phyloP scores from a whole-genome alignment of 1,140 invertebrate genomes.

The Nephotettix cincticeps region DNA sequence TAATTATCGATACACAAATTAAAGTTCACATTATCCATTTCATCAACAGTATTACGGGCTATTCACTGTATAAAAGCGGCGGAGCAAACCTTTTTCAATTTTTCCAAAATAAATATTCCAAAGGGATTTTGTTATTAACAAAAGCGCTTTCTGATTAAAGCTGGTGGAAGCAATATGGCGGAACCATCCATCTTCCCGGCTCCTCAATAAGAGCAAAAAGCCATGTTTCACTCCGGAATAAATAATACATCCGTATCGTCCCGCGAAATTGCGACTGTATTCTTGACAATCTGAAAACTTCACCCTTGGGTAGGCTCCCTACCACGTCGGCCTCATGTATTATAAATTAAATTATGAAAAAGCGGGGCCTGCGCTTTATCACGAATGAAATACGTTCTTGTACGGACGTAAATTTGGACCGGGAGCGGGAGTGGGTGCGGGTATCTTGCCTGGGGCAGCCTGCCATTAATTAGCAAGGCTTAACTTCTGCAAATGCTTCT shows the following conservation, averaged over 20 bases:
- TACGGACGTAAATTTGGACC: constrained; percentile 4
- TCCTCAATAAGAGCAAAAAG: constrained; percentile 15
- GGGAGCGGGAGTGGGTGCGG: neutral
- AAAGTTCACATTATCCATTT: too few species aligned
- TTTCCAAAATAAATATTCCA: constrained; percentile 20
- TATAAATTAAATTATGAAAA: constrained; percentile 22
- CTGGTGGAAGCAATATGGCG: constrained; percentile 11
- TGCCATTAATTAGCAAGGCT: constrained; percentile 15
- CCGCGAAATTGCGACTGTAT: constrained; percentile 11
- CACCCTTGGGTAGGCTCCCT: constrained; percentile 12
- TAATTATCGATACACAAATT: too few species aligned
- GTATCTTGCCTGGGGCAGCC: neutral
- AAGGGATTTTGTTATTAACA: constrained; percentile 12
- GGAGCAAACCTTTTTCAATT: neutral
- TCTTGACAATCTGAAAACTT: constrained; percentile 18
- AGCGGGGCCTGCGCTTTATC: neutral
- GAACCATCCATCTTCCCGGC: constrained; percentile 8
- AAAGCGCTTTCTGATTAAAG: constrained; percentile 15
- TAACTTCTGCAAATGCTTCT: constrained; percentile 23
- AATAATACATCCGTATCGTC: neutral
- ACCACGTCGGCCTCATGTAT: constrained; percentile 4
- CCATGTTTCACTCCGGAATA: constrained; percentile 18
- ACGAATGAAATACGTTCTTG: constrained; percentile 21
- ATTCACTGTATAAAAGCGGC: too few species aligned
- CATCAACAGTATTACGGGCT: too few species aligned